Evolutionary conservation across 2,888 invertebrate genomes (phyloP), one percentile per base, ranked within the genome.

Genomic region (Andrena flavipes): DNA sequence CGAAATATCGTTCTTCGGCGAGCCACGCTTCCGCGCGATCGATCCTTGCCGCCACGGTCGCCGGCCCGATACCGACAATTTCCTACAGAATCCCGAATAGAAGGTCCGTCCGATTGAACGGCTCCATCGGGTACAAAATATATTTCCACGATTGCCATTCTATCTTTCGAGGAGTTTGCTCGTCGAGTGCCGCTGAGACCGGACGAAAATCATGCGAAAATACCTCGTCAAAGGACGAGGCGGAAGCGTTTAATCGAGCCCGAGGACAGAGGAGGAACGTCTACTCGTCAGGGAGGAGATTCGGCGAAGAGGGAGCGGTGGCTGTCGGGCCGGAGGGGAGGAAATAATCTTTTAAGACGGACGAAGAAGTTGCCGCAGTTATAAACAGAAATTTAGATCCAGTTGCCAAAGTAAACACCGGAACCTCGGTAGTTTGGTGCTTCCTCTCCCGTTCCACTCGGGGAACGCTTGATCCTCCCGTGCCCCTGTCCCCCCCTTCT

Each of bases 301-400:
- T 2, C 10, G 13, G 16, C 0, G 64, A 13, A 35, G 26, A 33
- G n/a, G 23, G 33, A n/a, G 42, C 35, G 48, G 56, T 10, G 68
- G 68, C 20, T 16, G 69, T 35, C 48, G 26, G 56, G 60, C 35
- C 29, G n/a, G 69, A 64, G 84, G 80, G 83, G 73, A 69, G 84
- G 84, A 87, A 91, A 91, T 90, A 91, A 91, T 91, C 90, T 91
- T 90, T 91, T 86, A 91, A 90, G 89, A 87, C 87, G 85, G 86
- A 79, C 88, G 88, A 88, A 86, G 89, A 90, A 91, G 90, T 91
- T 92, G 88, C 83, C 85, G 87, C 89, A 90, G 89, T 92, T 92
- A 92, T 92, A 92, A 92, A 92, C 92, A 91, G 91, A 91, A 92
- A 92, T 92, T 92, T 91, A 91, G 91, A 91, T 92, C 90, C 89